A percentile compares a stretch with the other conserved stretches of the same genome.
phyloP scores from a whole-genome alignment of 2,113 vertebrate genomes.

The Archilochus colubris region DNA sequence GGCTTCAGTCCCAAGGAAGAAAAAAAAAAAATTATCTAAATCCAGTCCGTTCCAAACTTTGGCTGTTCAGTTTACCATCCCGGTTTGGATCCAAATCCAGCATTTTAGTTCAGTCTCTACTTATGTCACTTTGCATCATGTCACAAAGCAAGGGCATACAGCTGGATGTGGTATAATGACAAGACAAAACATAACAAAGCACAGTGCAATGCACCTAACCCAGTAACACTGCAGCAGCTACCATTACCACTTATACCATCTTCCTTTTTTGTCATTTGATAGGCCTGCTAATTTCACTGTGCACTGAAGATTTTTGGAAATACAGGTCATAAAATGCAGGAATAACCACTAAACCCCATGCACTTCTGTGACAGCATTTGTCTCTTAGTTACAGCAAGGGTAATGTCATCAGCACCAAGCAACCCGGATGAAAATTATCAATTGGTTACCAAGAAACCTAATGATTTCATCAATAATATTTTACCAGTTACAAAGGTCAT shows the following conservation, averaged over 20 bases:
- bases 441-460: constrained; percentile 60
- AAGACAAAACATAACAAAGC: not conserved
- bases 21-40: not conserved
- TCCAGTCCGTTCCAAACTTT: not conserved
- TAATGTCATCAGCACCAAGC: constrained; percentile 66
- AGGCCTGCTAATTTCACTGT: not conserved
- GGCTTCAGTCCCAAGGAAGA: not conserved
- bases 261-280: not conserved
- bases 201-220: not conserved
- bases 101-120: not conserved
- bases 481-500: constrained; percentile 67
- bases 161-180: not conserved
- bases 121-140: not conserved
- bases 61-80: not conserved
- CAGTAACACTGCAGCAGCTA: not conserved
- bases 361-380: constrained; percentile 18
- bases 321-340: not conserved
- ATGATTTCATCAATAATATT: constrained; percentile 65
- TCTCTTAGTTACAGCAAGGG: constrained; percentile 72
- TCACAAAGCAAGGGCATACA: not conserved
- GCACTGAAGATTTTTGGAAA: constrained; percentile 8
- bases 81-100: not conserved
- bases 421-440: constrained; percentile 61
- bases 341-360: constrained; percentile 4
- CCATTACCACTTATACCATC: not conserved